A percentile compares a stretch with the other conserved stretches of the same genome.
phyloP scores from a whole-genome alignment of 2,113 vertebrate species.

The Sarotherodon lohbergeri region DNA sequence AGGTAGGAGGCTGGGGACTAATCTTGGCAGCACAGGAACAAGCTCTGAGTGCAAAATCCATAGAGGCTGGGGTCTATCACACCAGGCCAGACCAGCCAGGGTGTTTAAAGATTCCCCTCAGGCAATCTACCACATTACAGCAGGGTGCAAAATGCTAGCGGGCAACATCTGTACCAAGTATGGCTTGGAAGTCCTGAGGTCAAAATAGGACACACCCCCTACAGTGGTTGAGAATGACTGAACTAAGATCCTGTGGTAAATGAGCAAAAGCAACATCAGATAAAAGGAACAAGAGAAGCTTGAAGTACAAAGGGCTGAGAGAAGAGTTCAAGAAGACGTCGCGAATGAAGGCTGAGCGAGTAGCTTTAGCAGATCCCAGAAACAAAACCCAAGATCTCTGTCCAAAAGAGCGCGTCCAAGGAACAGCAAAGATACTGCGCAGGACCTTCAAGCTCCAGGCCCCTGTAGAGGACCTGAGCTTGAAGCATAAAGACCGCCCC shows the following conservation, averaged over 20 bases:
- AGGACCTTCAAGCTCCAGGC: background rate
- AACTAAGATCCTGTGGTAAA: background rate
- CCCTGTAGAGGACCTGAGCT: background rate
- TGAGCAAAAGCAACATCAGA: background rate
- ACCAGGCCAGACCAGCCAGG: no score
- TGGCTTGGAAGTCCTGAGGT: background rate
- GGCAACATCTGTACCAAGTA: background rate
- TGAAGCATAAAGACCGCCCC: background rate
- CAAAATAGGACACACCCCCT: background rate
- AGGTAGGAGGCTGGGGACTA: no score
- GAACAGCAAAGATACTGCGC: fast-evolving
- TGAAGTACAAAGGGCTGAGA: background rate
- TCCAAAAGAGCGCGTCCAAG: background rate
- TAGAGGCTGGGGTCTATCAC: no score
- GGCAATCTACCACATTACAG: background rate
- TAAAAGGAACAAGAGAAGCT: background rate
- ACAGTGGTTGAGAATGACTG: background rate
- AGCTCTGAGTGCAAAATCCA: no score
- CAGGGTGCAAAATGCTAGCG: background rate
- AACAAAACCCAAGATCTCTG: background rate
- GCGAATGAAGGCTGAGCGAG: background rate
- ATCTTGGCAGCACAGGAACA: no score
- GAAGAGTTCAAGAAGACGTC: fast-evolving
- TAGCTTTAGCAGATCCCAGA: background rate
- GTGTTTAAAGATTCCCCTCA: no score